These are phyloP conservation scores for Clarias platycephalus DNA, from an alignment of 2,797 vertebrate species.

Conservation along the genomic window DNA sequence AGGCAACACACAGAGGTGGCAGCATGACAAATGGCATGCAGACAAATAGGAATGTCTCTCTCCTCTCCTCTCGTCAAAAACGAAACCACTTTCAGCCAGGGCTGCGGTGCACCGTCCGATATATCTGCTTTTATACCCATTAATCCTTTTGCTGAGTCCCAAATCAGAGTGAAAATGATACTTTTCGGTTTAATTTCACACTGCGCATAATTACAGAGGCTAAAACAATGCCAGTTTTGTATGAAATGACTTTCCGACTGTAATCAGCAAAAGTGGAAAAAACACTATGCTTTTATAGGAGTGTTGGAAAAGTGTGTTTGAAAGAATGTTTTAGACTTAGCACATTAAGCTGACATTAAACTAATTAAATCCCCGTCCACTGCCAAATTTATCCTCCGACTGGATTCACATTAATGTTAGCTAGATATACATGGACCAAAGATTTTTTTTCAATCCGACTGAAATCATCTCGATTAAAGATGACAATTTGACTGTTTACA, in stretches of 20 bases:
- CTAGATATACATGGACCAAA: too few species aligned
- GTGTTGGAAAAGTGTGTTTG: background rate
- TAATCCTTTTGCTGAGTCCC: background rate
- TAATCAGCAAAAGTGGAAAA: background rate
- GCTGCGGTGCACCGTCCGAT: background rate
- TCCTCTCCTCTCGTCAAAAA: slow-evolving; percentile 21
- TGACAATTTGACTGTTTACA: too few species aligned
- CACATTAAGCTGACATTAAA: background rate
- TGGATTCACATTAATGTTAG: background rate
- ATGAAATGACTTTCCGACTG: background rate
- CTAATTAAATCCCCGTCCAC: background rate
- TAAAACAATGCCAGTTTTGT: background rate
- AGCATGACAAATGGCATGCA: slow-evolving; percentile 55
- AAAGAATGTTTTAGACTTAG: background rate
- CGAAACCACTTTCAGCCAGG: slow-evolving; percentile 9
- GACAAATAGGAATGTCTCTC: slow-evolving; percentile 48
- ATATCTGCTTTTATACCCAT: background rate
- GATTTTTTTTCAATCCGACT: too few species aligned
- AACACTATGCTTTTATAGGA: too few species aligned
- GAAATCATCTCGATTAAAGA: too few species aligned
- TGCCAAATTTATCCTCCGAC: background rate
- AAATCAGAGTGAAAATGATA: background rate
- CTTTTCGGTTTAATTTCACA: slow-evolving; percentile 1
- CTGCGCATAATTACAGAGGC: background rate
- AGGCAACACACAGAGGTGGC: slow-evolving; percentile 46